phyloP scores from a whole-genome alignment of 2,797 vertebrate species.

The Enteromius thamalakanensis region DNA sequence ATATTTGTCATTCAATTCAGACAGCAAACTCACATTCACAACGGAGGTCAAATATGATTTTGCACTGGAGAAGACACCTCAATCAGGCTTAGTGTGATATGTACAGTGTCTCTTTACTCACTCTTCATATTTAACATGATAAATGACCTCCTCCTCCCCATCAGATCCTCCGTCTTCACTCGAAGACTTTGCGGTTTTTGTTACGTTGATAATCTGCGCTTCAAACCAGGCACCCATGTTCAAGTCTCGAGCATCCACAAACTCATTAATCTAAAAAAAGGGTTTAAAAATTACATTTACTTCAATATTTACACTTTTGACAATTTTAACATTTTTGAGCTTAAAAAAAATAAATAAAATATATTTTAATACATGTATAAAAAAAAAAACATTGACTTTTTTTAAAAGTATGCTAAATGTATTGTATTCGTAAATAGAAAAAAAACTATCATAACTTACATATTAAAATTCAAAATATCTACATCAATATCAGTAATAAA shows the following conservation, averaged over 20 bases:
- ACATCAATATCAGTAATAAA: too few species aligned
- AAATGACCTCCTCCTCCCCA: constrained; percentile 79
- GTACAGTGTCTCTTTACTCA: constrained; percentile 70
- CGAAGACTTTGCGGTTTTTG: constrained; percentile 69
- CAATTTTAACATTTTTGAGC: too few species aligned
- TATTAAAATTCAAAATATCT: too few species aligned
- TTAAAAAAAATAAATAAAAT: too few species aligned
- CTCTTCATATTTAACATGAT: constrained; percentile 97
- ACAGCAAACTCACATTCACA: not conserved
- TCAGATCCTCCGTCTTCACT: constrained; percentile 60
- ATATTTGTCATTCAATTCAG: not conserved
- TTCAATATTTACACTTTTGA: too few species aligned
- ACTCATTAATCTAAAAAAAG: constrained; percentile 83
- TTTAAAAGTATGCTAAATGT: too few species aligned
- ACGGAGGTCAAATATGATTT: not conserved
- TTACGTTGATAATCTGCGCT: constrained; percentile 88
- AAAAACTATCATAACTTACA: too few species aligned
- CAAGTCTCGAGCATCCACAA: constrained; percentile 91
- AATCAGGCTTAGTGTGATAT: not conserved
- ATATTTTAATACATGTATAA: too few species aligned
- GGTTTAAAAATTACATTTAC: too few species aligned
- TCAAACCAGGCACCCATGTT: constrained; percentile 98
- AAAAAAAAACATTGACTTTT: too few species aligned
- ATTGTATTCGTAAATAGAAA: too few species aligned
- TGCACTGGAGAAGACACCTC: not conserved